A percentile compares a stretch with the other conserved stretches of the same genome.
Conservation (phyloP, 2,888 invertebrate genomes). For the Celastrina argiolus region DNA sequence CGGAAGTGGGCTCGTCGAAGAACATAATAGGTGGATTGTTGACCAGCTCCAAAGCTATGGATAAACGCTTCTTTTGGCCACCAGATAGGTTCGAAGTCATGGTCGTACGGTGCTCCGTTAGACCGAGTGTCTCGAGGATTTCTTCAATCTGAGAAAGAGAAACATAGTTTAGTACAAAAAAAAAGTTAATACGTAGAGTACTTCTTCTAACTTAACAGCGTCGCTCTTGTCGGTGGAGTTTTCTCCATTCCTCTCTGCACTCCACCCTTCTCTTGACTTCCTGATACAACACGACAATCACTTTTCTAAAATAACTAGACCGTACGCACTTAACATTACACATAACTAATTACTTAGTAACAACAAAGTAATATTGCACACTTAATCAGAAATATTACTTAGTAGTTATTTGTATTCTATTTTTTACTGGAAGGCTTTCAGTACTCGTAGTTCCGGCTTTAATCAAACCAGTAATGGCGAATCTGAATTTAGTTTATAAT, state of each 20-base stretch:
- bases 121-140: conserved; percentile 91
- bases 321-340: neutral
- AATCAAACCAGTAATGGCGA: too few relatives aligned
- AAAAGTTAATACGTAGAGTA: too few relatives aligned
- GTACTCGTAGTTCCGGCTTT: neutral
- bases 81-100: conserved; percentile 95
- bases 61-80: conserved; percentile 95
- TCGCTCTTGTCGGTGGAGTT: too few relatives aligned
- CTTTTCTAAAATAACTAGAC: neutral
- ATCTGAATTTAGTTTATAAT: too few relatives aligned
- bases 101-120: conserved; percentile 91
- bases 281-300: too few relatives aligned
- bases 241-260: too few relatives aligned
- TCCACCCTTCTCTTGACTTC: too few relatives aligned
- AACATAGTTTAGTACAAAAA: neutral
- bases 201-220: too few relatives aligned
- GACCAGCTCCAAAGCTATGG: conserved; percentile 95
- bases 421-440: neutral
- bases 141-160: conserved; percentile 85
- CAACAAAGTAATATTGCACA: neutral
- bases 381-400: neutral
- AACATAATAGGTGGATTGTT: conserved; percentile 99
- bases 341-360: neutral
- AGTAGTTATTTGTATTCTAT: neutral
- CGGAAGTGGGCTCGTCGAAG: conserved; percentile 98